Percentiles rank a stretch among this genome's conserved stretches.
Evolutionary conservation across 2,113 vertebrate genomes (phyloP).

Genomic region (Daboia siamensis): DNA sequence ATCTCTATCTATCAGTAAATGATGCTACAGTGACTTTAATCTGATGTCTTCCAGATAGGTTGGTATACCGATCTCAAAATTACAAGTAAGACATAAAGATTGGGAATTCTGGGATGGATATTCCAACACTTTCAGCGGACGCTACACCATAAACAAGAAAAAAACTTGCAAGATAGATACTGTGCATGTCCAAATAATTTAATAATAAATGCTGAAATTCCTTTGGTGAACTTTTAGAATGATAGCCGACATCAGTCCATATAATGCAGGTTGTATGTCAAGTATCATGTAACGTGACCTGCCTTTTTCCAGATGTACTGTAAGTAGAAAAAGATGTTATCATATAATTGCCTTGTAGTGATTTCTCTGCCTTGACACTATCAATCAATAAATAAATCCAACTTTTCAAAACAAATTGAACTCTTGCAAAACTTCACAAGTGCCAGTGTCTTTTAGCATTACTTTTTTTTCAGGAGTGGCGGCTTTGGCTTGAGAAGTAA

Average conservation of each 20-base stretch:
- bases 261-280: background rate
- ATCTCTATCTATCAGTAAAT: background rate
- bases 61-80: background rate
- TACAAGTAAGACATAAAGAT: background rate
- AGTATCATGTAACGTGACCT: background rate
- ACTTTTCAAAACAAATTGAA: background rate
- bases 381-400: background rate
- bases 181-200: background rate
- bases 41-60: background rate
- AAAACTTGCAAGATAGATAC: background rate
- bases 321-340: background rate
- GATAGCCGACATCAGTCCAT: background rate
- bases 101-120: background rate
- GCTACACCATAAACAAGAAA: background rate
- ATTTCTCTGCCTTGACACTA: background rate
- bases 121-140: background rate
- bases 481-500: background rate
- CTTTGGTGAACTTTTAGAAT: background rate
- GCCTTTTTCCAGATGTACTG: background rate
- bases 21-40: background rate
- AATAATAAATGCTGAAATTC: background rate
- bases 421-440: background rate
- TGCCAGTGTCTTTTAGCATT: background rate
- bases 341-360: background rate
- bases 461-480: background rate